Evolutionary conservation across 1,140 invertebrate genomes (phyloP), one percentile per base, ranked within the genome.

Genomic region (Acyrthosiphon pisum): DNA sequence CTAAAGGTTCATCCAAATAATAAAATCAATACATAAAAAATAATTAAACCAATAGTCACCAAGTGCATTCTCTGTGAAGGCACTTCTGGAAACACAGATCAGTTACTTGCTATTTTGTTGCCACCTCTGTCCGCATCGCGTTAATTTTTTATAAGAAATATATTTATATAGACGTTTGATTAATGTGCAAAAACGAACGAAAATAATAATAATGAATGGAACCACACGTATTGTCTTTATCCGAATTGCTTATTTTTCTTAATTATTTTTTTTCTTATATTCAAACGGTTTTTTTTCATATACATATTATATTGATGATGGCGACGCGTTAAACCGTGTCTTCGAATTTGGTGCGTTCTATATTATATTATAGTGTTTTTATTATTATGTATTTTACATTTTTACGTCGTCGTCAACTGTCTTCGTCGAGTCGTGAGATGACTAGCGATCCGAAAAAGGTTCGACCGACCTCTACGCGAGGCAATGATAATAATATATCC

Each of bases 401-500:
- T 41, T 41, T 30, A 30, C 14, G 48, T 50, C 48, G 14, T 0
- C 11, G 56, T 60, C 7, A 8, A 30, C 26, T 8, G 30, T n/a
- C 30, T 4, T n/a, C 86, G 18, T 50, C 87, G 35, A 35, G 48
- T 88, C 87, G 2, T 46, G 30, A 48, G n/a, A 76, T 76, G 60
- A 88, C 87, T 88, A 88, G 87, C 30, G 46, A 53, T 88, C 87
- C 87, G 87, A 88, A 88, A 88, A 88, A 2, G 48, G 60, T 76
- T 76, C 14, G 14, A n/a, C 60, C 14, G 60, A 76, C n/a, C 18
- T n/a, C 30, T n/a, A 76, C 4, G n/a, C 1, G 30, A 76, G 60
- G 60, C 14, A 76, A 76, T 76, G 60, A 35, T 76, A n/a, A n/a
- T 76, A 35, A 30, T 60, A 14, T 30, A 30, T 60, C 30, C 56